phyloP scores from a whole-genome alignment of 1,140 invertebrate species.

The Drosophila repletoides region DNA sequence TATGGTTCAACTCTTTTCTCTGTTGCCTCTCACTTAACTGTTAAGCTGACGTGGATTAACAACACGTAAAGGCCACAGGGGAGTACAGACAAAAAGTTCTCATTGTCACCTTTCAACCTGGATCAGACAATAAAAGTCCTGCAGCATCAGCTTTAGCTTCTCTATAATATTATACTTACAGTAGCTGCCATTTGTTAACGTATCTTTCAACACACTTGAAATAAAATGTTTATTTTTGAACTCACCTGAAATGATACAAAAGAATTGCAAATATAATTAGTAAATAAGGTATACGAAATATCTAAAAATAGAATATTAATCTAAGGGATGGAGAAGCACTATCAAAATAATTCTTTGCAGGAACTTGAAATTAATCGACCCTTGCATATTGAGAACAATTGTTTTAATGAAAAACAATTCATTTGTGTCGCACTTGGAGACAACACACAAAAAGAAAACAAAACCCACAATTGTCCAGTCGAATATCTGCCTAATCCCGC shows the following conservation, averaged over 20 bases:
- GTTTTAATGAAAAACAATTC: neutral
- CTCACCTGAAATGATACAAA: conserved; percentile 63
- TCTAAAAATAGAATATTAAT: neutral
- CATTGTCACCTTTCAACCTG: neutral
- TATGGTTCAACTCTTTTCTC: neutral
- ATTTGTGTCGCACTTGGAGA: neutral
- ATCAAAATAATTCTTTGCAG: too few relatives aligned
- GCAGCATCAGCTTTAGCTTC: neutral
- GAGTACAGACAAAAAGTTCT: neutral
- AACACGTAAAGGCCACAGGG: neutral
- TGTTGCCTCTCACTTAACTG: neutral
- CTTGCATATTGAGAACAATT: neutral
- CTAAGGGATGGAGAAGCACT: too few relatives aligned
- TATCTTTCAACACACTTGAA: conserved; percentile 3
- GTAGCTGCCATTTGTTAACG: conserved; percentile 37
- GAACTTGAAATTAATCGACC: too few relatives aligned
- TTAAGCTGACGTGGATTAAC: neutral
- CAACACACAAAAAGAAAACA: neutral
- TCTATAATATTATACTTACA: conserved; percentile 58
- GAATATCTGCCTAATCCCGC: conserved; percentile 22
- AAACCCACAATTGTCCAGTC: neutral
- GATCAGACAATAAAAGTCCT: neutral
- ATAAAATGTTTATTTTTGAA: conserved; percentile 12
- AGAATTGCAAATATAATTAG: conserved; percentile 1
- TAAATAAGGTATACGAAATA: neutral